phyloP scores from a whole-genome alignment of 2,113 vertebrate genomes.

The Heterotilapia buettikoferi region DNA sequence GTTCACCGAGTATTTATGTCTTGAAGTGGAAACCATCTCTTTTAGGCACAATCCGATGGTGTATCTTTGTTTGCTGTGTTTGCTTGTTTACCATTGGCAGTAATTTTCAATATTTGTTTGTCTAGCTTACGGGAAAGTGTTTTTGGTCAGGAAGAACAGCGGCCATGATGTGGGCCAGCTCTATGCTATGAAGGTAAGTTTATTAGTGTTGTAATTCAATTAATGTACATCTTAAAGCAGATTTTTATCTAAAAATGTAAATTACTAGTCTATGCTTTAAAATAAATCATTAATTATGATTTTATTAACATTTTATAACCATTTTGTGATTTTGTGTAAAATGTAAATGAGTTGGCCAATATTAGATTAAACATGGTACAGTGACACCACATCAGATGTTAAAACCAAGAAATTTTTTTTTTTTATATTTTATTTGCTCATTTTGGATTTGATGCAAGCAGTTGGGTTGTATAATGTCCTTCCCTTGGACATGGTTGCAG shows the following conservation, averaged over 20 bases:
- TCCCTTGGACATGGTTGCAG: neutral
- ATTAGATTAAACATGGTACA: neutral
- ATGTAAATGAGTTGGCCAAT: neutral
- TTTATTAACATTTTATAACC: neutral
- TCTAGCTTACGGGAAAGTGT: slow-evolving; percentile 90
- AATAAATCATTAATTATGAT: neutral
- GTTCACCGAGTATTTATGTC: neutral
- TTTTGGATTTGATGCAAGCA: neutral
- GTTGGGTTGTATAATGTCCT: neutral
- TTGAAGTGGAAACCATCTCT: neutral
- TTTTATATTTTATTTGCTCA: neutral
- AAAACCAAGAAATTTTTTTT: neutral
- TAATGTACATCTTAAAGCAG: neutral
- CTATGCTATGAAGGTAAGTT: slow-evolving; percentile 86
- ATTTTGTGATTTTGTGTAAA: neutral
- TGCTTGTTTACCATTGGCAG: neutral
- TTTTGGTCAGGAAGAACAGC: slow-evolving; percentile 85
- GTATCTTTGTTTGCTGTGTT: neutral
- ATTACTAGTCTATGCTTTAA: neutral
- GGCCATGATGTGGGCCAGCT: slow-evolving; percentile 83
- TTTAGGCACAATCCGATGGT: neutral
- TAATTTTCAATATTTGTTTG: neutral
- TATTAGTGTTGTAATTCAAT: neutral
- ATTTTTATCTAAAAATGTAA: neutral
- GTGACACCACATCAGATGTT: neutral